A percentile compares a stretch with the other conserved stretches of the same genome.
Evolutionary conservation across 2,113 vertebrate genomes (phyloP).

Genomic region (Balaeniceps rex): DNA sequence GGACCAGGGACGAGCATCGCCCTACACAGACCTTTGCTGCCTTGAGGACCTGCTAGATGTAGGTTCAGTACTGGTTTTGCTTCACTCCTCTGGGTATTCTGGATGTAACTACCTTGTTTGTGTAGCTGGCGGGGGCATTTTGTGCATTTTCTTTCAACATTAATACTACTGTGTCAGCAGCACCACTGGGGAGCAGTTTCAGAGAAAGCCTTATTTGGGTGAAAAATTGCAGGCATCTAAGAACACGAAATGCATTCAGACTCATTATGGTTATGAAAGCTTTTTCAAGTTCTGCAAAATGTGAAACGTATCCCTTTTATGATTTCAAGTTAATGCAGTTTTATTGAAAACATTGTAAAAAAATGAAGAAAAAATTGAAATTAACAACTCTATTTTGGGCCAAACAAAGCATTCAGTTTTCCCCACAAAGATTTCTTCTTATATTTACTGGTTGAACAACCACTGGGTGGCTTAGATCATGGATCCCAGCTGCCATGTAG

Average conservation of each 20-base stretch:
- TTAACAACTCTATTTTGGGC: not conserved
- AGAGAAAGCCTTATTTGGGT: constrained; percentile 7
- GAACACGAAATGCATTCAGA: not conserved
- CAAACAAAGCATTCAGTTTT: not conserved
- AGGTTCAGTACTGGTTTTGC: not conserved
- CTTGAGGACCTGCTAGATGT: not conserved
- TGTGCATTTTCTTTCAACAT: not conserved
- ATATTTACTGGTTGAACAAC: not conserved
- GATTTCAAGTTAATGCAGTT: not conserved
- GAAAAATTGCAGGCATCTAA: not conserved
- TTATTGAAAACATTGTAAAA: not conserved
- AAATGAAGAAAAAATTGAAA: not conserved
- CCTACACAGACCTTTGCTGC: not conserved
- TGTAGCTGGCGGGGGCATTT: not conserved
- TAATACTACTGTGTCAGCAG: not conserved
- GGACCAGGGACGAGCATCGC: accelerated
- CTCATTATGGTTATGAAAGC: not conserved
- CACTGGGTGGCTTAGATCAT: not conserved
- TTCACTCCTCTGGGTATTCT: not conserved
- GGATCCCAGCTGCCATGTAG: not conserved
- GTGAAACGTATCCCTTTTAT: not conserved
- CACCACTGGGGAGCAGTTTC: not conserved
- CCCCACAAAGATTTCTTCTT: not conserved
- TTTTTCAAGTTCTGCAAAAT: not conserved
- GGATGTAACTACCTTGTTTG: not conserved